phyloP scores from a whole-genome alignment of 2,888 invertebrate species.

The Lithosia quadra region DNA sequence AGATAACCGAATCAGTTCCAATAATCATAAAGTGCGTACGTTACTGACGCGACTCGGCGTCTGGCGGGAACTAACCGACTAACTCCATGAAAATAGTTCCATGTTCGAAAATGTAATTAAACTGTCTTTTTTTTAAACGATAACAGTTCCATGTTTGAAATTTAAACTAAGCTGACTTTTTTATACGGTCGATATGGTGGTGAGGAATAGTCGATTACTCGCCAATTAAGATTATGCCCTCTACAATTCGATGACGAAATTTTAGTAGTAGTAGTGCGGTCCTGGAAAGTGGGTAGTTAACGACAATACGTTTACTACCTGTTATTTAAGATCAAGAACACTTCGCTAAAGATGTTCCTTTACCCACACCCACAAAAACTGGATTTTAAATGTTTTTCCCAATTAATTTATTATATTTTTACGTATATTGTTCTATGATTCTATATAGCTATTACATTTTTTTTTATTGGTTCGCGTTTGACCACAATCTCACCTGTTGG shows the following conservation, averaged over 20 bases:
- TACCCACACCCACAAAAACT: too few species aligned
- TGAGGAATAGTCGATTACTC: neutral
- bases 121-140: neutral
- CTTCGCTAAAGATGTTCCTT: too few species aligned
- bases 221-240: neutral
- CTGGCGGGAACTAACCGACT: slow-evolving; percentile 1
- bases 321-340: too few species aligned
- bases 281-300: too few species aligned
- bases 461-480: too few species aligned
- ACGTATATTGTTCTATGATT: too few species aligned
- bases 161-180: neutral
- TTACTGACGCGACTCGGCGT: slow-evolving; percentile 31
- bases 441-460: too few species aligned
- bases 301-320: too few species aligned
- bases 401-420: neutral
- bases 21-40: slow-evolving; percentile 50
- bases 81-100: slow-evolving; percentile 7
- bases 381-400: too few species aligned
- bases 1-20: slow-evolving; percentile 52
- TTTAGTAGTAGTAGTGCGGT: neutral
- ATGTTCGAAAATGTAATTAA: slow-evolving; percentile 6
- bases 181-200: neutral
- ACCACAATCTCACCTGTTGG: too few species aligned
- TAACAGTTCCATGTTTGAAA: slow-evolving; percentile 6
- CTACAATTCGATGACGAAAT: neutral